A percentile compares a stretch with the other conserved stretches of the same genome.
These are phyloP conservation scores for Lampris megalopsis DNA, from an alignment of 2,113 vertebrate species.

Conservation along the genomic window DNA sequence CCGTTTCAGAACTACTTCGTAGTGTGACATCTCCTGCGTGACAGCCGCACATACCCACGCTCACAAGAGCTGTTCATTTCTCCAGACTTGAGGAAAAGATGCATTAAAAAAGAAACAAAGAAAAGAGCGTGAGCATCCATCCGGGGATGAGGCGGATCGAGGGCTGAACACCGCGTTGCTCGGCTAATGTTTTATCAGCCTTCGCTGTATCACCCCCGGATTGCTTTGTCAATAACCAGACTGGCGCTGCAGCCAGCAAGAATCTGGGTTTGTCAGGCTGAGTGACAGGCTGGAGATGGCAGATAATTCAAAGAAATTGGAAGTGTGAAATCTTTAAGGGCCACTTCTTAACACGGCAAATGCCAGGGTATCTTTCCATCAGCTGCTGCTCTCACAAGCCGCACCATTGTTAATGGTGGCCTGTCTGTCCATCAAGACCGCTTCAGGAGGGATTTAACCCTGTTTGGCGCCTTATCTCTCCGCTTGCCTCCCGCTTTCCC, in stretches of 20 bases:
- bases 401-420: conserved; percentile 94
- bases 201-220: conserved; percentile 90
- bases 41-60: background rate
- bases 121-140: background rate
- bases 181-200: conserved; percentile 91
- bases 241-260: conserved; percentile 85
- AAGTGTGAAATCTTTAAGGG: conserved; percentile 99
- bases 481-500: conserved; percentile 66
- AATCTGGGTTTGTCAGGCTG: conserved; percentile 92
- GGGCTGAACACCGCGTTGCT: conserved; percentile 66
- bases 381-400: conserved; percentile 93
- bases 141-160: conserved; percentile 21
- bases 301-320: conserved; percentile 99
- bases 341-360: conserved; percentile 95
- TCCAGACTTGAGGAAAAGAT: conserved; percentile 2
- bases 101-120: conserved; percentile 6
- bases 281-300: conserved; percentile 96
- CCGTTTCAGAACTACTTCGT: background rate
- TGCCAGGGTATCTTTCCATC: conserved; percentile 98
- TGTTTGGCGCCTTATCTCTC: conserved; percentile 92
- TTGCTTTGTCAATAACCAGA: conserved; percentile 98
- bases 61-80: background rate
- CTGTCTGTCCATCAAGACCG: conserved; percentile 95
- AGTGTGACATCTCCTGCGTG: background rate
- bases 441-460: conserved; percentile 91